Base-by-base conservation (phyloP, 2,888 invertebrate genomes). In the Caradrina kadenii region DNA sequence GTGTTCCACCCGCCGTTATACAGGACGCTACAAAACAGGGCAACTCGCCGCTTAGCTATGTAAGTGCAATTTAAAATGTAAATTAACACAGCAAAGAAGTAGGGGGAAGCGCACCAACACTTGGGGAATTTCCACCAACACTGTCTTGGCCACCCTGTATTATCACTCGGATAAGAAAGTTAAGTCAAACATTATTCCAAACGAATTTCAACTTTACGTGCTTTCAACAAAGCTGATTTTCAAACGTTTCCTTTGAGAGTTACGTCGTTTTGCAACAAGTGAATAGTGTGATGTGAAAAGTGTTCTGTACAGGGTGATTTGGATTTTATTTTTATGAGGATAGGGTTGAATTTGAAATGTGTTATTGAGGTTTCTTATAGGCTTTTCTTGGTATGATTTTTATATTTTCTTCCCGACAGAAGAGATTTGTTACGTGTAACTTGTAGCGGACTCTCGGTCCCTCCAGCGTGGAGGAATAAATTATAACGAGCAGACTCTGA, bases 21-120 rank as follows among this genome's bases (percentile, higher is more conserved):
- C 88, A 91, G 90, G 92, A 85, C 90, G 91, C 87, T 92, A 90
- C 92, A 92, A 93, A 94, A 93, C 94, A 92, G 90, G 88, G 87
- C 91, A 91, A 93, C 90, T 93, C 93, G 93, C 94, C 94, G 91
- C 90, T 91, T 89, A 90, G 93, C 94, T 93, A 95, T 95, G 94
- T 94, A 95, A 96, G 95, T 95, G 96, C 96, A 96, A 96, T 96
- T 96, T 96, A 96, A 96, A 96, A 96, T 96, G 96, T 96, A 96
- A 96, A 96, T 96, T 96, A 96, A 96, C 96, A 93, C 91, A 89
- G 93, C 93, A 96, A 96, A 96, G 96, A 96, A 96, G 92, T 91
- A 86, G 91, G 92, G 91, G 89, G 87, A 83, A 75, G 87, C 86
- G 85, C 88, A 87, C 90, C 84, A 86, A 90, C 93, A 90, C 91